Evolutionary conservation across 1,140 invertebrate genomes (phyloP), one percentile per base, ranked within the genome.

Genomic region (Drosophila serrata): DNA sequence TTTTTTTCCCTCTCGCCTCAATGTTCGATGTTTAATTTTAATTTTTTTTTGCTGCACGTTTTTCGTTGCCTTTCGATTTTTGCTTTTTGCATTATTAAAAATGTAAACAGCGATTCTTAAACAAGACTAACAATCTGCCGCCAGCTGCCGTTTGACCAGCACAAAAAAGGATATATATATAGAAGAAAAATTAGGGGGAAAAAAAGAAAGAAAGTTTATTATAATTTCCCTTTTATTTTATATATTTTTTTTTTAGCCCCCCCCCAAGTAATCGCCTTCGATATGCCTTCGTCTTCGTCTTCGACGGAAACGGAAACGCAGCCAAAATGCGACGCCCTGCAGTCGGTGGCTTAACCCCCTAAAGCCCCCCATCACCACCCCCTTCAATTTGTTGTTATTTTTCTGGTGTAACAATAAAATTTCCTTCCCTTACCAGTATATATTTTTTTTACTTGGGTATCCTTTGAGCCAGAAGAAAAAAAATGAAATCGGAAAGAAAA

Each of bases 361-460:
- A 2, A 29, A 17, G 15, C 24, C 37, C 19, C 37, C 19, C 51
- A 9, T 33, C 12, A n/a, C n/a, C 24, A 24, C 17, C 24, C n/a
- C 1, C 4, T 1, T 0, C 5, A n/a, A 49, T 12, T 74, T 84
- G 84, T 88, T 87, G 84, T 88, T 87, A 87, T 87, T 87, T 87
- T 88, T 84, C 72, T 88, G 80, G 85, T 88, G 81, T 86, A 88
- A 88, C 84, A 88, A 88, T 88, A 90, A 81, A 88, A 84, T 84
- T 74, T 61, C 45, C 64, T 60, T 62, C 68, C 79, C 80, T 69
- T 67, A 63, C 68, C 77, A 22, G 22, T 37, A n/a, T 6, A 4
- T 33, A 12, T 33, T 48, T 43, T 31, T 43, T 58, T 43, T 45
- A 0, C 3, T 12, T 17, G 27, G 46, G 42, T 72, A 72, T 70